phyloP scores from a whole-genome alignment of 2,888 invertebrate genomes.

The Microctonus hyperodae region DNA sequence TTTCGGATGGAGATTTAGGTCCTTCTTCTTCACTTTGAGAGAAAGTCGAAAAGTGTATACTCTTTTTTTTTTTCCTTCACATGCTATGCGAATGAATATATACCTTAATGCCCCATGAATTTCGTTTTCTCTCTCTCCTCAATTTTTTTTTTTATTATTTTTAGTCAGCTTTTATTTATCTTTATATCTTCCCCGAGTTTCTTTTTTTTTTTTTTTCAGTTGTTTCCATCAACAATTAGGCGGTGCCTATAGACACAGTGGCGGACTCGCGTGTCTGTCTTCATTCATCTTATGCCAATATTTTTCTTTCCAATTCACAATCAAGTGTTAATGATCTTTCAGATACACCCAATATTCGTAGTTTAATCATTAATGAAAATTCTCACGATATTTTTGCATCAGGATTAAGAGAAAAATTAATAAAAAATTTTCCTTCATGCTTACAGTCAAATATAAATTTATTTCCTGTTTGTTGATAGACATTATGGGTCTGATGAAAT shows the following conservation, averaged over 20 bases:
- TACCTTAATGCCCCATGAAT: slow-evolving; percentile 3
- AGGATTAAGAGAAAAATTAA: no score
- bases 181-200: not conserved
- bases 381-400: no score
- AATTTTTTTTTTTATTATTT: not conserved
- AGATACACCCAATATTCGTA: not conserved
- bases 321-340: slow-evolving; percentile 8
- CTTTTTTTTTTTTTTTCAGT: not conserved
- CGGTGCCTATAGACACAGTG: not conserved
- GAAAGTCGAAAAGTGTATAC: slow-evolving; percentile 13
- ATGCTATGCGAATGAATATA: not conserved
- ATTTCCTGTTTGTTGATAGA: not conserved
- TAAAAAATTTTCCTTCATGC: no score
- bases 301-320: slow-evolving; percentile 23
- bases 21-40: slow-evolving; percentile 12
- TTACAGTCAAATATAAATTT: no score
- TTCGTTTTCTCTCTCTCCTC: slow-evolving; percentile 4
- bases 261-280: not conserved
- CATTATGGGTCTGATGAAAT: not conserved
- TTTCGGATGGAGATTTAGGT: slow-evolving; percentile 13
- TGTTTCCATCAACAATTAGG: not conserved
- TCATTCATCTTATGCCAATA: not conserved
- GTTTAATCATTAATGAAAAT: no score
- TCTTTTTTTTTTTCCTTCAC: slow-evolving; percentile 16
- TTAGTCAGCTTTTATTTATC: not conserved